Evolutionary conservation across 2,797 vertebrate species (phyloP), one percentile per base, ranked within the genome.

Genomic region (Onychomys arenicola): DNA sequence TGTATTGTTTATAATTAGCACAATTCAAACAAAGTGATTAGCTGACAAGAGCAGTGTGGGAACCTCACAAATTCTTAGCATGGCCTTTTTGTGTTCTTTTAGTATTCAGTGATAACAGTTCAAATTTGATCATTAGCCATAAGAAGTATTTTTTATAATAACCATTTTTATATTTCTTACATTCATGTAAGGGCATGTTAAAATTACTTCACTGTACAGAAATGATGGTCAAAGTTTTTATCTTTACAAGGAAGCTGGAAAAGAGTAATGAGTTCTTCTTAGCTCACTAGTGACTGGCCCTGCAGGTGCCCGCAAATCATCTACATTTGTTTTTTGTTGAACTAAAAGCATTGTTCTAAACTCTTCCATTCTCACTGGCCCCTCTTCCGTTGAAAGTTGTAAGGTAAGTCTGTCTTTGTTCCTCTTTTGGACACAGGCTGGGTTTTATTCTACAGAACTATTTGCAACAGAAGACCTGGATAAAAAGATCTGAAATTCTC

Each of bases 211-310:
- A 14, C 2, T 40, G 0, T 19, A 46, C 14, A 5, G 61, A 52
- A 82, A 94, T 81, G 43, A 6, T 21, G 29, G 55, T 57, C 67
- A 76, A 93, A 93, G 43, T 1, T 25, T 65, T 84, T 49, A 43
- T 49, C 57, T 80, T 86, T 84, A 49, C 84, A 83, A 80, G 29
- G 49, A 94, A 85, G 61, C 23, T 65, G 63, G 52, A 93, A 49
- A 80, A 34, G 34, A 16, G 23, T 76, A 29, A 67, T 16, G 8
- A 57, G 32, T 71, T 90, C 61, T 27, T 32, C 55, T 37, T 11
- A 91, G 17, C 10, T 75, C 34, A 52, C 59, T 46, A 65, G 14
- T 27, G 55, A 75, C 1, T 32, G 29, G 43, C 63, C 8, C 13
- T 37, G 17, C 10, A 14, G 16, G 34, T 46, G 25, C 63, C 14